phyloP scores from a whole-genome alignment of 2,113 vertebrate species.

The Polyodon spathula region DNA sequence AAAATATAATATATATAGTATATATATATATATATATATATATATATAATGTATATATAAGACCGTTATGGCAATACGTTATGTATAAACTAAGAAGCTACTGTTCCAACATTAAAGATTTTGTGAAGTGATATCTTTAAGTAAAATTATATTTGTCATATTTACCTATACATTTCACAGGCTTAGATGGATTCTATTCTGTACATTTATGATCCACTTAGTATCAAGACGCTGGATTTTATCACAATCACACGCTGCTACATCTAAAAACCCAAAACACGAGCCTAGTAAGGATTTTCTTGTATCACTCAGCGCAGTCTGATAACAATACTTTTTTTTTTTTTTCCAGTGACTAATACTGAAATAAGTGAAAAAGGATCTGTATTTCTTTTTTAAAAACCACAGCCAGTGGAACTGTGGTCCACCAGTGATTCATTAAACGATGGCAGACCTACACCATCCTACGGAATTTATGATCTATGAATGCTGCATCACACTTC shows the following conservation, averaged over 20 bases:
- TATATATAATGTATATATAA: no score
- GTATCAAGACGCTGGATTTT: no score
- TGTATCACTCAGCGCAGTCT: constrained; percentile 7
- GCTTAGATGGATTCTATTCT: no score
- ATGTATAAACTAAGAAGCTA: no score
- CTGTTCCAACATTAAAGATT: no score
- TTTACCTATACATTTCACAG: no score
- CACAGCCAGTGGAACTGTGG: constrained; percentile 25
- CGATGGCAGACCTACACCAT: constrained; percentile 8
- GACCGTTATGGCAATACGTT: no score
- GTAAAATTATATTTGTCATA: no score
- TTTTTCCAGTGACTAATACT: constrained; percentile 51
- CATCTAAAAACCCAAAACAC: background rate
- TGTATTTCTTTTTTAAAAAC: constrained; percentile 22
- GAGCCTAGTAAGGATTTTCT: background rate
- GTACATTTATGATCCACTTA: no score
- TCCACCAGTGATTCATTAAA: constrained; percentile 21
- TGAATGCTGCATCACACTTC: background rate
- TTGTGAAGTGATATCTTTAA: no score
- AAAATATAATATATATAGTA: no score
- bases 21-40: no score
- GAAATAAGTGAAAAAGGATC: constrained; percentile 45
- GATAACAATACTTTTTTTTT: constrained; percentile 19
- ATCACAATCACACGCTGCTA: background rate
- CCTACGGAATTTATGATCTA: constrained; percentile 3